phyloP scores from a whole-genome alignment of 2,888 invertebrate genomes.

The Thecophora atra region DNA sequence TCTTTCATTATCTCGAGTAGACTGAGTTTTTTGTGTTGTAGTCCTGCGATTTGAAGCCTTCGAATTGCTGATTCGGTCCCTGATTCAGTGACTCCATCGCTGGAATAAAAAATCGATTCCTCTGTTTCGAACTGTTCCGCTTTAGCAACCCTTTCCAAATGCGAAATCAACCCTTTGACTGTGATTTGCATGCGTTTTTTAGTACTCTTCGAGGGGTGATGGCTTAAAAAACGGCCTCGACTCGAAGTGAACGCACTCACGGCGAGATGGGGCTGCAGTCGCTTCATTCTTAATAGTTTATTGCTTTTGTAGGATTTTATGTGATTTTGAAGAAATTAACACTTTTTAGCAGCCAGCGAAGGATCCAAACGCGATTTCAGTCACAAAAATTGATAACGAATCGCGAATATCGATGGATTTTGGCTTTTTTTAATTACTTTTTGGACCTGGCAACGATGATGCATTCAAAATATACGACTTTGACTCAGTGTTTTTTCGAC shows the following conservation, averaged over 20 bases:
- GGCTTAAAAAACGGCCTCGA: constrained; percentile 12
- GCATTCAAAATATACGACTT: no score
- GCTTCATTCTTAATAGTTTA: no score
- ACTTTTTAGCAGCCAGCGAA: no score
- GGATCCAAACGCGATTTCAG: no score
- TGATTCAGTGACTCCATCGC: not conserved
- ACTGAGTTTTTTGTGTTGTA: not conserved
- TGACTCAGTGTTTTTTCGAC: no score
- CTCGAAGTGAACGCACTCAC: not conserved
- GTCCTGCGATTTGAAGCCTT: not conserved
- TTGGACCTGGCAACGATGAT: no score
- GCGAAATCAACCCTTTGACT: constrained; percentile 38
- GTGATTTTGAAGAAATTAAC: no score
- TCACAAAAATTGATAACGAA: no score
- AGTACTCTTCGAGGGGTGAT: constrained; percentile 47
- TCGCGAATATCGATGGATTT: no score
- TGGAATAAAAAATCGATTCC: not conserved
- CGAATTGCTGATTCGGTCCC: no score
- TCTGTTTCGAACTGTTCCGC: constrained; percentile 7
- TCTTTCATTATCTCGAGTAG: not conserved
- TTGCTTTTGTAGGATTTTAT: no score
- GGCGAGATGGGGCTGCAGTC: constrained; percentile 27
- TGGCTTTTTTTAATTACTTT: no score
- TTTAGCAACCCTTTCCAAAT: constrained; percentile 34
- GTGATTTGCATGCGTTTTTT: constrained; percentile 53